Evolutionary conservation across 1,140 invertebrate species (phyloP).

Genomic region (Steinernema feltiae): DNA sequence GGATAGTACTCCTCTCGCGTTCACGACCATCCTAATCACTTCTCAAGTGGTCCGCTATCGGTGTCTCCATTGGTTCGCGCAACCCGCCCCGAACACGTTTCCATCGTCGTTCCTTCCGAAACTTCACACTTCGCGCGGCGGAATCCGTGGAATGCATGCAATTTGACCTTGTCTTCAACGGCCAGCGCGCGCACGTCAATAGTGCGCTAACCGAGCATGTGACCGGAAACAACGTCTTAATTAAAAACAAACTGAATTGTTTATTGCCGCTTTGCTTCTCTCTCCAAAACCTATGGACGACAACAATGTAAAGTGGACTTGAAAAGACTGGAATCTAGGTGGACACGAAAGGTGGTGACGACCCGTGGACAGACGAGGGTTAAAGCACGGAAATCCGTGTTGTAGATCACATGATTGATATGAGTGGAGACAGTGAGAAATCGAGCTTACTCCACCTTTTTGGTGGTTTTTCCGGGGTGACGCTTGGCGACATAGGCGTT

Average conservation of each 20-base stretch:
- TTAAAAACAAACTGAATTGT: neutral
- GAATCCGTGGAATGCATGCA: neutral
- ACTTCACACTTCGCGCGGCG: neutral
- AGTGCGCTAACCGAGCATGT: neutral
- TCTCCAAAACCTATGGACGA: neutral
- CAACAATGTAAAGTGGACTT: neutral
- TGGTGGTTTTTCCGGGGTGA: conserved; percentile 28
- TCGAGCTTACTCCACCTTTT: neutral
- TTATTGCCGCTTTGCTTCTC: neutral
- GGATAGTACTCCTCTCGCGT: neutral
- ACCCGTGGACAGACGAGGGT: neutral
- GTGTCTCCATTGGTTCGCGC: neutral
- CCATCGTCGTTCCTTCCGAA: conserved; percentile 7
- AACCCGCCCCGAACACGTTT: conserved; percentile 6
- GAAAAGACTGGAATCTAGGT: too few species aligned
- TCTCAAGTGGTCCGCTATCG: conserved; percentile 8
- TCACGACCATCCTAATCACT: neutral
- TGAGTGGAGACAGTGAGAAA: neutral
- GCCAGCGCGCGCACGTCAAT: neutral
- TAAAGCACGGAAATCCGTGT: neutral
- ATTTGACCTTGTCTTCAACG: conserved; percentile 3
- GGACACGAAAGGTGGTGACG: neutral
- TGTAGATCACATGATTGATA: neutral
- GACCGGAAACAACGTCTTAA: neutral
- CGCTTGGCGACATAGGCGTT: conserved; percentile 53